phyloP scores from a whole-genome alignment of 2,797 vertebrate genomes.

The Prunella strophiata region DNA sequence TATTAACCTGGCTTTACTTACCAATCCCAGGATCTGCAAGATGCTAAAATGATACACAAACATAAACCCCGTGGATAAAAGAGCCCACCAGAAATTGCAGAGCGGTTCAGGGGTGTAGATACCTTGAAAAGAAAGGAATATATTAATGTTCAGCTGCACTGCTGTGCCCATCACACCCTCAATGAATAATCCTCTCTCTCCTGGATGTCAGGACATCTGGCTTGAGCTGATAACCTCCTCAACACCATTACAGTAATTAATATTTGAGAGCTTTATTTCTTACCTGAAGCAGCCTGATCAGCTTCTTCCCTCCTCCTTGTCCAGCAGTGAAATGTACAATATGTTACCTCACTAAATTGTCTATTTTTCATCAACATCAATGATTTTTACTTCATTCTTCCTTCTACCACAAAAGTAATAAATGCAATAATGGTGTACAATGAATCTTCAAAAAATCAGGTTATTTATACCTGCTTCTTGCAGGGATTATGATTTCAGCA shows the following conservation, averaged over 20 bases:
- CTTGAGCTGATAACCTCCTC: constrained; percentile 47
- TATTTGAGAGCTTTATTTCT: background rate
- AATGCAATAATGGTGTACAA: background rate
- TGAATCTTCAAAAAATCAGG: background rate
- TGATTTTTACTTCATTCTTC: background rate
- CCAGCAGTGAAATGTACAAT: background rate
- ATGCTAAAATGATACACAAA: constrained; percentile 96
- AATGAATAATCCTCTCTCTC: background rate
- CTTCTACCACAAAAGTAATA: background rate
- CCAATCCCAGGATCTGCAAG: constrained; percentile 93
- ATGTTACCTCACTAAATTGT: background rate
- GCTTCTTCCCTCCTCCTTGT: background rate
- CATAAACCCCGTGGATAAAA: constrained; percentile 93
- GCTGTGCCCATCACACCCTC: background rate
- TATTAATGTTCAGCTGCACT: constrained; percentile 26
- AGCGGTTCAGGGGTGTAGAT: constrained; percentile 94
- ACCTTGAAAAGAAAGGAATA: constrained; percentile 78
- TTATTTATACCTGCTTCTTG: background rate
- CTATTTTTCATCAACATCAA: background rate
- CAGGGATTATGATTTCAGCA: background rate
- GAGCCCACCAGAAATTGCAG: constrained; percentile 94
- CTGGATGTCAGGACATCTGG: background rate
- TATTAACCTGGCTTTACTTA: constrained; percentile 75
- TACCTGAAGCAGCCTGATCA: background rate
- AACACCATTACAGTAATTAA: background rate